phyloP scores from a whole-genome alignment of 2,888 invertebrate genomes.

The Eupeodes latifasciatus region DNA sequence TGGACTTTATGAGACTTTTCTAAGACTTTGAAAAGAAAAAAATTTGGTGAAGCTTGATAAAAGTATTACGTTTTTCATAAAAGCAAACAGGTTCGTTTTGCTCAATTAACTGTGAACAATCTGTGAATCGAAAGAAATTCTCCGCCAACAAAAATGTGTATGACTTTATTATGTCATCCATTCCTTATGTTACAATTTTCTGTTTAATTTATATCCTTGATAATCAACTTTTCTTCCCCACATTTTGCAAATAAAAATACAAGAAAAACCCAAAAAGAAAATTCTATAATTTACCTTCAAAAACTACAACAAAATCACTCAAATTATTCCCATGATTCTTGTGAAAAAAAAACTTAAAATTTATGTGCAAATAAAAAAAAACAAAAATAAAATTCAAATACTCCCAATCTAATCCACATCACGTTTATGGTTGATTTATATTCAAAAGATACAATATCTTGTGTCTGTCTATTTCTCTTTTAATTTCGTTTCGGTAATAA shows the following conservation, averaged over 20 bases:
- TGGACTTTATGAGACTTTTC: no score
- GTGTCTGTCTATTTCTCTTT: neutral
- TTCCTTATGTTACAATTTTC: slow-evolving; percentile 32
- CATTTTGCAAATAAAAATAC: slow-evolving; percentile 38
- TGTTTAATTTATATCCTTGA: slow-evolving; percentile 59
- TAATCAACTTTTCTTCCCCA: slow-evolving; percentile 53
- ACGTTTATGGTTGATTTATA: slow-evolving; percentile 37
- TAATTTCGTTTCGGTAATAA: slow-evolving; percentile 63
- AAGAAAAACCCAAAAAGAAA: neutral
- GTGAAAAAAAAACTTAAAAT: slow-evolving; percentile 60
- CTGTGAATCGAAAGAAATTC: no score
- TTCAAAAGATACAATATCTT: slow-evolving; percentile 25
- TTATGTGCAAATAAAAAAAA: slow-evolving; percentile 64
- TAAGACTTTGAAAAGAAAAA: no score
- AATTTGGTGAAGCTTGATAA: no score
- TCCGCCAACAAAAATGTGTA: neutral
- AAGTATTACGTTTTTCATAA: no score
- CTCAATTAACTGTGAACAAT: no score
- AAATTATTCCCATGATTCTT: slow-evolving; percentile 67
- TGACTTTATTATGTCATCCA: neutral
- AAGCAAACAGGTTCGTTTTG: no score
- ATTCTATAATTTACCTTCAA: slow-evolving; percentile 37
- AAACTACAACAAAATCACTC: slow-evolving; percentile 65
- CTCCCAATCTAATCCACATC: slow-evolving; percentile 54
- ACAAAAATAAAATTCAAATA: slow-evolving; percentile 54